These are phyloP conservation scores for Orthonevra nobilis DNA, from an alignment of 2,888 invertebrate species.

Conservation along the genomic window DNA sequence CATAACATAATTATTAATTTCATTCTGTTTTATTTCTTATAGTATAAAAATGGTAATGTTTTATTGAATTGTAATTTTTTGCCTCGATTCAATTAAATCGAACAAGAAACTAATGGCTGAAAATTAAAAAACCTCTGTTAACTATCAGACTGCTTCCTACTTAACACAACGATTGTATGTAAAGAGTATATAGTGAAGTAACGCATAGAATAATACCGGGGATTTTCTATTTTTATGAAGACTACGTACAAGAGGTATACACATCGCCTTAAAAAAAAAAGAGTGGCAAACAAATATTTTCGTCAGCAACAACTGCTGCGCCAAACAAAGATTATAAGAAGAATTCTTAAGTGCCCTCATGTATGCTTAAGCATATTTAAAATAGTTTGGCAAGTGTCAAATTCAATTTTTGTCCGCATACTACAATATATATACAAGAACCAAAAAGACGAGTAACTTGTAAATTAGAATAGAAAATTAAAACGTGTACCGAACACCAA, in stretches of 20 bases:
- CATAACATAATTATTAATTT: no score
- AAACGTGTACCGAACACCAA: no score
- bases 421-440: slow-evolving; percentile 48
- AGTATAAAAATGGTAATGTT: no score
- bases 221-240: slow-evolving; percentile 63
- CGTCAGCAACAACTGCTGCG: slow-evolving; percentile 18
- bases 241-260: slow-evolving; percentile 24
- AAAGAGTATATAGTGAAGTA: slow-evolving; percentile 29
- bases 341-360: slow-evolving; percentile 23
- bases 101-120: neutral
- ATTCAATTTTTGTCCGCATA: slow-evolving; percentile 41
- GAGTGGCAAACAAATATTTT: slow-evolving; percentile 33
- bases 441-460: slow-evolving; percentile 41
- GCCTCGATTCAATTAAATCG: no score
- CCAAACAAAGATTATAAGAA: slow-evolving; percentile 28
- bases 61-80: no score
- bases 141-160: slow-evolving; percentile 8
- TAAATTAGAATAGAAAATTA: slow-evolving; percentile 42
- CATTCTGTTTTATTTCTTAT: no score
- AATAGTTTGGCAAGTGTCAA: slow-evolving; percentile 64
- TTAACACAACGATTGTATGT: slow-evolving; percentile 40
- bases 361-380: slow-evolving; percentile 28
- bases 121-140: slow-evolving; percentile 13
- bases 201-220: slow-evolving; percentile 40
- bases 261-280: slow-evolving; percentile 33